Evolutionary conservation across 2,888 invertebrate species (phyloP), one percentile per base, ranked within the genome.

Genomic region (Drosophila neonasuta): DNA sequence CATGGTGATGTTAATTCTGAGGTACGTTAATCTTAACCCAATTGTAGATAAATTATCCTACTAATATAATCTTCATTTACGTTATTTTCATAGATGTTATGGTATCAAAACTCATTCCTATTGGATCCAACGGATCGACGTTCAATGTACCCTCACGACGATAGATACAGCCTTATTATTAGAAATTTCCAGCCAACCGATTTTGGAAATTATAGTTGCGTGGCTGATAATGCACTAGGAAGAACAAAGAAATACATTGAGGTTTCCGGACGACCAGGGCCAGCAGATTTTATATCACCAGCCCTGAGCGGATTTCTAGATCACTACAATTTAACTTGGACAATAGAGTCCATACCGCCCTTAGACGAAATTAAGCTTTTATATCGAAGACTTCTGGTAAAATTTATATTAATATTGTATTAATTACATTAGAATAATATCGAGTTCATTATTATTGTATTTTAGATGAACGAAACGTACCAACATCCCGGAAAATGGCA

Each of bases 401-500:
- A 88, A 13, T 4, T 51, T 29, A 4, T 32, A 9, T 0, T 29
- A 10, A 10, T 20, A 17, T 10, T 17, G 10, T 3, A 2, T 17
- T n/a, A 13, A 8, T 17, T 10, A 36, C 8, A 5, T 10, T 10
- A 2, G 15, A 32, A 11, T n/a, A 58, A 45, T 44, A 10, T 4
- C 9, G 10, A 13, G 11, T 29, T 0, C 7, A 24, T 9, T 42
- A n/a, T 44, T 32, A 24, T 44, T 20, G 1, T 13, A 20, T 62
- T 72, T 46, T 3, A 94, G 94, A 93, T 94, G 90, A 94, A 94
- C 91, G 94, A 94, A 90, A 93, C 94, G 0, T 94, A 94, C 91
- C 94, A 94, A 86, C 93, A 93, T 89, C 94, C 94, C 2, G 94
- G 94, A 0, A 93, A 94, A 67, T 95, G 94, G 94, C 94, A 94